phyloP scores from a whole-genome alignment of 1,140 invertebrate genomes.

The Anagrus nilaparvatae region DNA sequence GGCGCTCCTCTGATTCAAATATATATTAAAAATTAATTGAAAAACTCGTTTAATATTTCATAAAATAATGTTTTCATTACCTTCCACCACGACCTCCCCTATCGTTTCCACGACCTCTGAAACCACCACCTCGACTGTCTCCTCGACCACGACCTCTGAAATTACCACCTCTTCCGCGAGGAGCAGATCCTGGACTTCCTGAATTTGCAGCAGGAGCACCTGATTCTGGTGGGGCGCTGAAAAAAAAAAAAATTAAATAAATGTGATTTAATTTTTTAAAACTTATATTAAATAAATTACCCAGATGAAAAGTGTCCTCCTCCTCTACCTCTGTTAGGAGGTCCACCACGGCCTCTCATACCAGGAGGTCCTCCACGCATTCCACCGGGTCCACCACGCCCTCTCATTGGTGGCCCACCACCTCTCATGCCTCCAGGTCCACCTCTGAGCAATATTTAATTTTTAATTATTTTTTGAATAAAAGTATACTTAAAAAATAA shows the following conservation, averaged over 20 bases:
- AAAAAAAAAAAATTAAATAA: constrained; percentile 3
- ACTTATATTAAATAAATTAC: constrained; percentile 18
- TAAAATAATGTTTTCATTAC: constrained; percentile 16
- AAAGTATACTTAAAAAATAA: not conserved
- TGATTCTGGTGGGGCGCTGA: constrained; percentile 34
- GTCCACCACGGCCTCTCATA: constrained; percentile 36
- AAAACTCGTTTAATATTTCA: constrained; percentile 3
- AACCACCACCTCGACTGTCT: constrained; percentile 28
- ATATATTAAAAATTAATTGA: not conserved
- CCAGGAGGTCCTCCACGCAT: constrained; percentile 35
- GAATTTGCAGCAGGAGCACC: constrained; percentile 22
- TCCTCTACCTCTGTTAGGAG: constrained; percentile 32
- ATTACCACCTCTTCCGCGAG: constrained; percentile 30
- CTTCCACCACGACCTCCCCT: constrained; percentile 33
- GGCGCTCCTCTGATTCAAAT: constrained; percentile 28
- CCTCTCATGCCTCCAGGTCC: constrained; percentile 37
- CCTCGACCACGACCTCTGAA: constrained; percentile 30
- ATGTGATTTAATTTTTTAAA: not conserved
- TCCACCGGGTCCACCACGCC: constrained; percentile 31
- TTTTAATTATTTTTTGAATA: not conserved
- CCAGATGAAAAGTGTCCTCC: constrained; percentile 37
- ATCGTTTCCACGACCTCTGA: constrained; percentile 29
- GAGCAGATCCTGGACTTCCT: constrained; percentile 16
- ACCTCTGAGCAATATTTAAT: constrained; percentile 22
- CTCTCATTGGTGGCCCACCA: constrained; percentile 26